Percentiles rank a stretch among this genome's conserved stretches.
phyloP scores from a whole-genome alignment of 37 sponge, comb jelly and placozoan genomes.

The Beroe forskalii region DNA sequence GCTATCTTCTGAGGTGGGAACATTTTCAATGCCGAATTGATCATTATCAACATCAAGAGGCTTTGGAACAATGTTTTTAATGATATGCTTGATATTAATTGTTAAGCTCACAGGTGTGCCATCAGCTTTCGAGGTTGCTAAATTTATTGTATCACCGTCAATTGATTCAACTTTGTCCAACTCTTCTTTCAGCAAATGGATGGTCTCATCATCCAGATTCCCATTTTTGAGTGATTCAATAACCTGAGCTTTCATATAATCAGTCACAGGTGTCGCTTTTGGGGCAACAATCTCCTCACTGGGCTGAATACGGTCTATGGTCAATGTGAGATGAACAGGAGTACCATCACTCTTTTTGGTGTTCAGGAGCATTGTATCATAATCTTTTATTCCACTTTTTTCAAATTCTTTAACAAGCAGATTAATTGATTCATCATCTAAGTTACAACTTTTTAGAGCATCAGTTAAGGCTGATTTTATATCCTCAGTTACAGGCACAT shows the following conservation, averaged over 20 bases:
- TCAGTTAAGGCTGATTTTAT: not conserved
- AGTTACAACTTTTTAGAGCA: not conserved
- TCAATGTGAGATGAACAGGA: not conserved
- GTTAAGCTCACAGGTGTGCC: constrained; percentile 22
- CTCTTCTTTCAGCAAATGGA: constrained; percentile 11
- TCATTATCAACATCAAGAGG: not conserved
- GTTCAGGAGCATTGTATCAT: not conserved
- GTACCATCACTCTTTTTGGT: not conserved
- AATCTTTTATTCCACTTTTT: not conserved
- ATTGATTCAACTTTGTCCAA: not conserved
- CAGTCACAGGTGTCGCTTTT: constrained; percentile 14
- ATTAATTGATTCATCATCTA: constrained; percentile 1
- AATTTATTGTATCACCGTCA: not conserved
- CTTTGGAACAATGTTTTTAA: not conserved
- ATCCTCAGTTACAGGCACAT: not conserved
- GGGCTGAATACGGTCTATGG: not conserved
- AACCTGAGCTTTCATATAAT: constrained; percentile 33
- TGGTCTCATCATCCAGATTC: constrained; percentile 19
- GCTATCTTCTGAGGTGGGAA: not conserved
- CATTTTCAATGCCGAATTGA: not conserved
- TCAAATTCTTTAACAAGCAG: constrained; percentile 11
- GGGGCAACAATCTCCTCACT: constrained; percentile 1
- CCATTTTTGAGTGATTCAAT: not conserved
- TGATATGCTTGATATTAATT: constrained; percentile 24
- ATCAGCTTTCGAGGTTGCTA: not conserved